phyloP scores from a whole-genome alignment of 2,888 invertebrate species.

The Blomia tropicalis region DNA sequence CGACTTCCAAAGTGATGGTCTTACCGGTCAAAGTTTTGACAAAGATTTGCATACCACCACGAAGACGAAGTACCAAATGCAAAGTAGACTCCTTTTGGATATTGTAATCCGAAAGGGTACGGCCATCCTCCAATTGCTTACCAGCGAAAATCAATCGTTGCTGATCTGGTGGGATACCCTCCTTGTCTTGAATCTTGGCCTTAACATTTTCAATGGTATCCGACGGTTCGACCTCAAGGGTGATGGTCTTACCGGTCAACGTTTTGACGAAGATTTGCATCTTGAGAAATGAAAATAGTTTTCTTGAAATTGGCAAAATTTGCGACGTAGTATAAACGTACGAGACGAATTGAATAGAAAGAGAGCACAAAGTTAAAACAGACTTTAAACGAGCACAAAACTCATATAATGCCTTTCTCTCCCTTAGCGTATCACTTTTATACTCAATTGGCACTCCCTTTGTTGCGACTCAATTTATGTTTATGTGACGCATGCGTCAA shows the following conservation, averaged over 20 bases:
- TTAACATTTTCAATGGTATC: conserved; percentile 92
- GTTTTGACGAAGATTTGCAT: conserved; percentile 98
- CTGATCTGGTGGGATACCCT: conserved; percentile 78
- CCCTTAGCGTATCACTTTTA: background rate
- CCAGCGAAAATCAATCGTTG: conserved; percentile 56
- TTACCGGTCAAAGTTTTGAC: conserved; percentile 86
- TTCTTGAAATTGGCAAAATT: background rate
- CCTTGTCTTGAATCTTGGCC: conserved; percentile 77
- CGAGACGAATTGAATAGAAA: background rate
- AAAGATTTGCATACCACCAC: conserved; percentile 72
- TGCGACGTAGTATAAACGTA: background rate
- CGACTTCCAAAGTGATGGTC: conserved; percentile 84
- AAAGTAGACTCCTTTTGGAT: conserved; percentile 34
- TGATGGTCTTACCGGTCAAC: conserved; percentile 84
- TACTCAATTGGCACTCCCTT: background rate
- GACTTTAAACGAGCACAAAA: background rate
- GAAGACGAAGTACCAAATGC: conserved; percentile 35
- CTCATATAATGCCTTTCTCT: background rate
- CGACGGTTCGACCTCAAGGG: conserved; percentile 76
- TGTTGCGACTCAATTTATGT: too few species aligned
- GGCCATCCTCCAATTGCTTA: conserved; percentile 47
- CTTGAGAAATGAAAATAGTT: too few species aligned
- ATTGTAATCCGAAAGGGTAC: conserved; percentile 35
- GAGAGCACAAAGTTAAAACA: background rate
- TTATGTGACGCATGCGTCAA: background rate